These are phyloP conservation scores for Doris montereyensis DNA, from an alignment of 2,888 invertebrate genomes.

Conservation along the genomic window DNA sequence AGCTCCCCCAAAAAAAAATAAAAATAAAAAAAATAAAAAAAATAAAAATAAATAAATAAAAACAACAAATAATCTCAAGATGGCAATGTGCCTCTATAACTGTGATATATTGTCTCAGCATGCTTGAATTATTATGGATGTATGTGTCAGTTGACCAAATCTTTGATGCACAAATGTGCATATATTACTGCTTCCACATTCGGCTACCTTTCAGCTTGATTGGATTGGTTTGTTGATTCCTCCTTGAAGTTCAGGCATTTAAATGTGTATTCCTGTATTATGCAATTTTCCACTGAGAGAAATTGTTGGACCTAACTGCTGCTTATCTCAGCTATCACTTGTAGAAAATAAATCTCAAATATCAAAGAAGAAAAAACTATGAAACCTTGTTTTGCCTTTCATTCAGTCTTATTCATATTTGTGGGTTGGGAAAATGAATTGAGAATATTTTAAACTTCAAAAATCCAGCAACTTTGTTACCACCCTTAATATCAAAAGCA, in stretches of 20 bases:
- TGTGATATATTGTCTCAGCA: conserved; percentile 42
- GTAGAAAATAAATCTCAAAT: background rate
- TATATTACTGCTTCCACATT: conserved; percentile 25
- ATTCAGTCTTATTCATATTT: background rate
- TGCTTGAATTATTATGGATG: conserved; percentile 31
- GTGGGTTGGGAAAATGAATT: no score
- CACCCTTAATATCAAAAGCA: background rate
- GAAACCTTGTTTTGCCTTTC: background rate
- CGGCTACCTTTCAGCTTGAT: background rate
- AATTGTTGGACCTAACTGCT: background rate
- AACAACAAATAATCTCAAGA: conserved; percentile 28
- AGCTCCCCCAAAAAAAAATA: conserved; percentile 26
- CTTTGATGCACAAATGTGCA: conserved; percentile 33
- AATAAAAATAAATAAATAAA: conserved; percentile 41
- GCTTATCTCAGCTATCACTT: background rate
- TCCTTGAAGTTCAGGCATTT: background rate
- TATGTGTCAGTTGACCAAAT: conserved; percentile 23
- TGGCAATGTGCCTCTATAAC: conserved; percentile 30
- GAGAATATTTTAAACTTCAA: no score
- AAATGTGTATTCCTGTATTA: background rate
- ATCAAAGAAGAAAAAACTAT: background rate
- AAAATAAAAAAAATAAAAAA: conserved; percentile 31
- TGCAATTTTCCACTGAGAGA: background rate
- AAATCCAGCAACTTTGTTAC: no score
- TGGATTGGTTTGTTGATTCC: background rate